A percentile compares a stretch with the other conserved stretches of the same genome.
These are phyloP conservation scores for Battus philenor DNA, from an alignment of 1,140 invertebrate species.

Conservation along the genomic window DNA sequence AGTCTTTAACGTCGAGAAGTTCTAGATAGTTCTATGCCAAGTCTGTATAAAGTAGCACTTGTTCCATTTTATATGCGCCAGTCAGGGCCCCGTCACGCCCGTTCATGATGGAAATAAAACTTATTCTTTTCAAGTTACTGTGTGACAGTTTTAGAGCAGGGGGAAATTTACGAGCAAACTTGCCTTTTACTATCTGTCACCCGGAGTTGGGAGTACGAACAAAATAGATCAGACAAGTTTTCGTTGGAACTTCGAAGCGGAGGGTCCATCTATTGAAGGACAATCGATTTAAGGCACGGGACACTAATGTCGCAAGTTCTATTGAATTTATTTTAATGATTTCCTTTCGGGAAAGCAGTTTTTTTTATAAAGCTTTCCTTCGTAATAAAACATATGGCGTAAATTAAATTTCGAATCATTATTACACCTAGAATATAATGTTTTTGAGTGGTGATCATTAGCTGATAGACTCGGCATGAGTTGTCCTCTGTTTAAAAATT, in stretches of 20 bases:
- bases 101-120: slow-evolving; percentile 15
- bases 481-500: too few relatives aligned
- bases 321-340: slow-evolving; percentile 20
- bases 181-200: slow-evolving; percentile 21
- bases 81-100: slow-evolving; percentile 19
- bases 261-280: slow-evolving; percentile 22
- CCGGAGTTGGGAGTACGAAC: slow-evolving; percentile 15
- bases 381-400: too few relatives aligned
- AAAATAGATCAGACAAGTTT: slow-evolving; percentile 19
- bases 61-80: slow-evolving; percentile 18
- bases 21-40: slow-evolving; percentile 7
- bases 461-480: too few relatives aligned
- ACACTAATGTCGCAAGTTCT: slow-evolving; percentile 19
- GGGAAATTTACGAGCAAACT: slow-evolving; percentile 23
- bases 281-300: slow-evolving; percentile 22
- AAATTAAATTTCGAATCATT: too few relatives aligned
- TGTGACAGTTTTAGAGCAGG: slow-evolving; percentile 19
- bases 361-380: too few relatives aligned
- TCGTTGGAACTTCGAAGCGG: slow-evolving; percentile 6
- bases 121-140: slow-evolving; percentile 21
- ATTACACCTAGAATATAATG: too few relatives aligned
- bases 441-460: too few relatives aligned
- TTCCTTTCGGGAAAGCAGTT: background rate
- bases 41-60: slow-evolving; percentile 5
- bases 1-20: too few relatives aligned